These are phyloP conservation scores for Jaculus jaculus DNA, from an alignment of 2,113 vertebrate species.

Conservation along the genomic window DNA sequence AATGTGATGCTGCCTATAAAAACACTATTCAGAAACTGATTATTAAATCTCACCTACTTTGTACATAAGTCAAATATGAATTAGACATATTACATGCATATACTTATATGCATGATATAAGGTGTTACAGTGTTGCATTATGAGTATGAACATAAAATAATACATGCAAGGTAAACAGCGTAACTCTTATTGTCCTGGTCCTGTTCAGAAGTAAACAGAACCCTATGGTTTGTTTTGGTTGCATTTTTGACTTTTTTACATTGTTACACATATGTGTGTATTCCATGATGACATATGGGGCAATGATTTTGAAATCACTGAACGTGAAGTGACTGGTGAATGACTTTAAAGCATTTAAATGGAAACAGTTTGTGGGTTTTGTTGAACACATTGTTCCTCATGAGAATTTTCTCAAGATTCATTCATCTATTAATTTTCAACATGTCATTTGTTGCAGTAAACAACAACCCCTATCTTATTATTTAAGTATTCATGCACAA, in stretches of 20 bases:
- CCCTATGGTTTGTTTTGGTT: neutral
- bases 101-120: too few relatives aligned
- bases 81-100: neutral
- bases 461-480: neutral
- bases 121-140: neutral
- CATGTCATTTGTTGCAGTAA: neutral
- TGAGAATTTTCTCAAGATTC: too few relatives aligned
- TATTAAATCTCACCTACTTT: neutral
- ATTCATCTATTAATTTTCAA: neutral
- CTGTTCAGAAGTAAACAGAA: neutral
- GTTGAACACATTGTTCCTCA: neutral
- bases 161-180: neutral
- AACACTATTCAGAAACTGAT: neutral
- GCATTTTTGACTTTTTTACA: neutral
- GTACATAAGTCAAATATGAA: neutral
- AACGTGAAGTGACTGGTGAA: neutral
- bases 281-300: neutral
- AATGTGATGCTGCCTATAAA: neutral
- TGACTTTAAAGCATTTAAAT: neutral
- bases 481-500: neutral
- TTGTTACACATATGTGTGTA: neutral
- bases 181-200: neutral
- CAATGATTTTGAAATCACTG: neutral
- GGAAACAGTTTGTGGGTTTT: neutral
- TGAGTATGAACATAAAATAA: neutral